Base-by-base conservation (phyloP, 1,140 invertebrate species). In the Theocolax elegans region DNA sequence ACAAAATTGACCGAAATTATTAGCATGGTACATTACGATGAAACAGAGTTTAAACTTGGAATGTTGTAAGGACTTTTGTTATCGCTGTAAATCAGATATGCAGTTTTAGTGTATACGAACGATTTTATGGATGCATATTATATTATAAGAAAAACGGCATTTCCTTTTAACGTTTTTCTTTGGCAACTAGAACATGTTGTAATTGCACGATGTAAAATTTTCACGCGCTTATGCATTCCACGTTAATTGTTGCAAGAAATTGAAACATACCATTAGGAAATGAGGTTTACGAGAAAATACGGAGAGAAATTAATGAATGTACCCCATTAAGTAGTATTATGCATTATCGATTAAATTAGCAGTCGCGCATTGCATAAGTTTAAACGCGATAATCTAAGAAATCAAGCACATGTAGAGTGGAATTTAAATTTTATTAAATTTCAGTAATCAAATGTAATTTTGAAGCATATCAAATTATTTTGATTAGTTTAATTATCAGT, bases 191-290 rank as follows among this genome's bases (percentile, higher is more conserved):
- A 38, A 49, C 31, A 17, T n/a, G 51, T 59, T 60, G 17, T 68
- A 68, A 68, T 68, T 60, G 56, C 56, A 60, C 46, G 66, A 68
- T 68, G 66, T 68, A 68, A 68, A 68, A 68, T 60, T 60, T 68
- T 68, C 66, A 68, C 66, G 66, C 66, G 31, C 19, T 31, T 29
- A 35, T 27, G 35, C 56, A 68, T 68, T 68, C 56, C 66, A 60
- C 19, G 44, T 59, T 68, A 49, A 68, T 68, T 51, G 66, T 60
- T 60, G 56, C 35, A 68, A 68, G 56, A 68, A 68, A 68, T 68
- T 60, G 56, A 68, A 68, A 68, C 66, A 25, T 68, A 60, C n/a
- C 54, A 68, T 68, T 60, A 60, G 15, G 44, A 60, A 68, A 60
- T 40, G 48, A 48, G 66, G 66, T 68, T 68, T 68, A 68, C 46